Evolutionary conservation across 2,113 vertebrate species (phyloP).

Genomic region (Orycteropus afer): DNA sequence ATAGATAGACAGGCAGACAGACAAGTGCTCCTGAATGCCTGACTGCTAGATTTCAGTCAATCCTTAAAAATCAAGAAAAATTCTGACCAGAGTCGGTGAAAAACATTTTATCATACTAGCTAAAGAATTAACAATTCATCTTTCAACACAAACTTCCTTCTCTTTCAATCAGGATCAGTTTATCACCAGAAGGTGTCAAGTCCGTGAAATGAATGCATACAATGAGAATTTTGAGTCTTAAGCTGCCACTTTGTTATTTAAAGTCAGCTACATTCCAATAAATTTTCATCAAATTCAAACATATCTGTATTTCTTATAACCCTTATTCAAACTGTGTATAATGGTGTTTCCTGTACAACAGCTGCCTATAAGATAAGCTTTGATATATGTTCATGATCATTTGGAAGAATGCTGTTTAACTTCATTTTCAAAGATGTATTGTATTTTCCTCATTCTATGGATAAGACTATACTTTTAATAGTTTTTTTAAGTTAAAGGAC

Average conservation of each 20-base stretch:
- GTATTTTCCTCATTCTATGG: slow-evolving; percentile 10
- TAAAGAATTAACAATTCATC: slow-evolving; percentile 65
- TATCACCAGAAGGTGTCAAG: slow-evolving; percentile 49
- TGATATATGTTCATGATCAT: slow-evolving; percentile 70
- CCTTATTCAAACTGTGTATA: slow-evolving; percentile 78
- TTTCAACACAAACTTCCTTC: slow-evolving; percentile 67
- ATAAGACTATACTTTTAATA: not conserved
- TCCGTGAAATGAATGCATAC: slow-evolving; percentile 79
- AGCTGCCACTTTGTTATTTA: slow-evolving; percentile 76
- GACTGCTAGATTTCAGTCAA: not conserved
- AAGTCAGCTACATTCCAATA: slow-evolving; percentile 80
- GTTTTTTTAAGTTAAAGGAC: not conserved
- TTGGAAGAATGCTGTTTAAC: slow-evolving; percentile 70
- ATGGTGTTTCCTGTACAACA: slow-evolving; percentile 82
- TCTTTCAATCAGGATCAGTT: slow-evolving; percentile 63
- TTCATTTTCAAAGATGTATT: slow-evolving; percentile 59
- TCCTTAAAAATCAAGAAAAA: not conserved
- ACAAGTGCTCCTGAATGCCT: fast-evolving
- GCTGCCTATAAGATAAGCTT: slow-evolving; percentile 78
- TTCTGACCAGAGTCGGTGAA: not conserved
- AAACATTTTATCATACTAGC: not conserved
- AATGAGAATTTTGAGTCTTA: slow-evolving; percentile 77
- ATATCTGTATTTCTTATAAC: slow-evolving; percentile 76
- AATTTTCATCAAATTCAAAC: slow-evolving; percentile 84
- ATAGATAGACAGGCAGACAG: not conserved